Percentiles rank a stretch among this genome's conserved stretches.
Conservation (phyloP, 2,113 vertebrate genomes). For the Mastomys coucha region DNA sequence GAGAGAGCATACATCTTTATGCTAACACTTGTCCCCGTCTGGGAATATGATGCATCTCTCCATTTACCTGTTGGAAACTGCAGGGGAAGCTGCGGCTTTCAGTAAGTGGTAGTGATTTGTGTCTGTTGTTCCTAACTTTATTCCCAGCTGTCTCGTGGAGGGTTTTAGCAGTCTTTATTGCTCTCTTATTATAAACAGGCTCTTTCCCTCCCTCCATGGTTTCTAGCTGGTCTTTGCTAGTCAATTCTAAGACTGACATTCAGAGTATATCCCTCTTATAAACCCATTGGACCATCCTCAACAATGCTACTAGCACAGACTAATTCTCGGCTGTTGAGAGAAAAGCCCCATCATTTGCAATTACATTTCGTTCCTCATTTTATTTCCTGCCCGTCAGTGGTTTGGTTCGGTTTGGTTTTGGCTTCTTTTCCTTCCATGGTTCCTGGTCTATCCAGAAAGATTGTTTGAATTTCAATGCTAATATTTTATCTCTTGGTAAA, state of each 20-base stretch:
- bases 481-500: slow-evolving; percentile 21
- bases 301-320: not conserved
- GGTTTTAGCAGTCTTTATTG: slow-evolving; percentile 25
- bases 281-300: slow-evolving; percentile 10
- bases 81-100: not conserved
- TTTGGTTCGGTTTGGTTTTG: not conserved
- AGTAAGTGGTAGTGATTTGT: not conserved
- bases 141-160: not conserved
- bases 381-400: not conserved
- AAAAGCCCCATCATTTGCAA: slow-evolving; percentile 30
- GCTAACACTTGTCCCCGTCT: not conserved
- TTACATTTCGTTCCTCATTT: slow-evolving; percentile 54
- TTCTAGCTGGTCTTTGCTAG: slow-evolving; percentile 18
- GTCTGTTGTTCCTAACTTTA: slow-evolving; percentile 3
- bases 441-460: not conserved
- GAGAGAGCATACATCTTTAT: not conserved
- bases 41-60: not conserved
- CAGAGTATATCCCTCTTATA: not conserved
- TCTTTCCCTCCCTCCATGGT: not conserved
- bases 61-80: not conserved
- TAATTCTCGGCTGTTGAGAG: not conserved
- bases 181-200: not conserved
- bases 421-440: no score
- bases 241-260: not conserved
- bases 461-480: not conserved